Percentiles rank a stretch among this genome's conserved stretches.
phyloP scores from a whole-genome alignment of 2,888 invertebrate genomes.

The Callyntrura sp. region DNA sequence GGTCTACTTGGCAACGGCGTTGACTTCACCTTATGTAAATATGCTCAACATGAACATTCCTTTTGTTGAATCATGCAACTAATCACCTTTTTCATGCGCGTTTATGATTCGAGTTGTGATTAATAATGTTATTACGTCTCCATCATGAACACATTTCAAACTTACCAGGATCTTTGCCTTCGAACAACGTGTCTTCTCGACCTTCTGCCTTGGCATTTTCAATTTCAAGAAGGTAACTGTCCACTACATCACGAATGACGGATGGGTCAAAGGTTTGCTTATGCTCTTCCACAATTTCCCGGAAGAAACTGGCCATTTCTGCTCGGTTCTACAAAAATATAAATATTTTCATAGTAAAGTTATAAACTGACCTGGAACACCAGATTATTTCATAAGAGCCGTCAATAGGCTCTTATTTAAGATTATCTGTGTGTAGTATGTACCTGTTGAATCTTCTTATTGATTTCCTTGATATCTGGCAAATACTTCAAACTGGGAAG shows the following conservation, averaged over 20 bases:
- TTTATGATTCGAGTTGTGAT: neutral
- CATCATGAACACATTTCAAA: neutral
- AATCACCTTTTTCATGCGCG: neutral
- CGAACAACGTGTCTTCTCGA: slow-evolving; percentile 90
- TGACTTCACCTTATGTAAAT: no score
- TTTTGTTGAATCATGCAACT: neutral
- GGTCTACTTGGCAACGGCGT: no score
- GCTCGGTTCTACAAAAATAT: slow-evolving; percentile 88
- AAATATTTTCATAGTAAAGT: neutral
- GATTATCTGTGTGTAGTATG: slow-evolving; percentile 6
- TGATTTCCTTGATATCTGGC: slow-evolving; percentile 85
- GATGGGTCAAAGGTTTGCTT: slow-evolving; percentile 90
- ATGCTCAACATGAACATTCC: no score
- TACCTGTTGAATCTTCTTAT: slow-evolving; percentile 82
- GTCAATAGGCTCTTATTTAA: neutral
- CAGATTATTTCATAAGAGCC: neutral
- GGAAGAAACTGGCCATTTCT: slow-evolving; percentile 94
- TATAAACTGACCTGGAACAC: neutral
- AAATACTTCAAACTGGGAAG: slow-evolving; percentile 91
- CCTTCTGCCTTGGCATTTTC: slow-evolving; percentile 93
- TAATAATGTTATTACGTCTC: neutral
- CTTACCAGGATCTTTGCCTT: slow-evolving; percentile 94
- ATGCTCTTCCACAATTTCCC: slow-evolving; percentile 93
- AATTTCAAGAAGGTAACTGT: slow-evolving; percentile 94
- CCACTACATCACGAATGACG: slow-evolving; percentile 93